Evolutionary conservation across 1,140 invertebrate species (phyloP).

Genomic region (Zaprionus ghesquierei): DNA sequence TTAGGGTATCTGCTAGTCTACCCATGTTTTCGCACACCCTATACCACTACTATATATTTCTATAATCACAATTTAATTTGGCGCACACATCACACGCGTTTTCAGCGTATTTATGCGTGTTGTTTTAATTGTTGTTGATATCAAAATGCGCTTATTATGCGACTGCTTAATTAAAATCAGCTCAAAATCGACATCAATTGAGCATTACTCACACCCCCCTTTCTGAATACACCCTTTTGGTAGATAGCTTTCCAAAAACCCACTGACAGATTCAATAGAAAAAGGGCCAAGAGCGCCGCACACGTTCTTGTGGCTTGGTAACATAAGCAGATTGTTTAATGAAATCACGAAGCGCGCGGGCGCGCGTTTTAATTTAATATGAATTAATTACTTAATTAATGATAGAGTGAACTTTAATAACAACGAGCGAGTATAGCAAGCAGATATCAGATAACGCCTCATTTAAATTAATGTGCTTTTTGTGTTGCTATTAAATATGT

Average conservation of each 20-base stretch:
- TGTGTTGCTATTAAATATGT: conserved; percentile 6
- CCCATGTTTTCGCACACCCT: neutral
- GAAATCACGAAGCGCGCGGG: neutral
- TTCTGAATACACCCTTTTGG: no score
- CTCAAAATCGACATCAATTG: conserved; percentile 48
- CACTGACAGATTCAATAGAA: neutral
- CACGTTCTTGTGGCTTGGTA: neutral
- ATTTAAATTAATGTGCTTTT: conserved; percentile 20
- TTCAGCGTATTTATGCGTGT: conserved; percentile 43
- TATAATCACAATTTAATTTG: conserved; percentile 63
- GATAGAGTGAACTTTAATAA: conserved; percentile 17
- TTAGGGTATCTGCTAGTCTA: neutral
- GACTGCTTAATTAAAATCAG: conserved; percentile 72
- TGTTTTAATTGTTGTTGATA: conserved; percentile 72
- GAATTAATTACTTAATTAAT: conserved; percentile 36
- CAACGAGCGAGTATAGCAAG: neutral
- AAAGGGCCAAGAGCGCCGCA: neutral
- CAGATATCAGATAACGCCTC: conserved; percentile 5
- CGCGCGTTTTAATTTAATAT: conserved; percentile 46
- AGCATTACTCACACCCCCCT: neutral
- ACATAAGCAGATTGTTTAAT: conserved; percentile 21
- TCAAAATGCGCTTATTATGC: conserved; percentile 57
- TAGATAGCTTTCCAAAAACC: neutral
- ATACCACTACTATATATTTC: neutral
- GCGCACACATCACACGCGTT: conserved; percentile 9